phyloP scores from a whole-genome alignment of 2,888 invertebrate genomes.

The Cheiracanthium punctorium region DNA sequence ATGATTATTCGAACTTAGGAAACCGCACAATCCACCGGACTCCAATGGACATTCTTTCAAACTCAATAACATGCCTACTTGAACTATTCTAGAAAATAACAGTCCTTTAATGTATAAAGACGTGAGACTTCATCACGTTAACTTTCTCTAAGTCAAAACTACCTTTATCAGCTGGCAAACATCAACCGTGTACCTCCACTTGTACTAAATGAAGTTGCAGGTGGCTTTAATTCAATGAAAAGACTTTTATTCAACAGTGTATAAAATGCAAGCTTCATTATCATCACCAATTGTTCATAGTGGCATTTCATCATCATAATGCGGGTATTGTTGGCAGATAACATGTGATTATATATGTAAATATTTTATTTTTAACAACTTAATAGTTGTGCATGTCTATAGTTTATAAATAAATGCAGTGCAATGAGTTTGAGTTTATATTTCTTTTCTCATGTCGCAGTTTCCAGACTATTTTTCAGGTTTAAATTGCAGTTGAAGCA shows the following conservation, averaged over 20 bases:
- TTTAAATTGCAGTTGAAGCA: too few species aligned
- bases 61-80: too few species aligned
- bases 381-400: conserved; percentile 23
- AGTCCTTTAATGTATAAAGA: too few species aligned
- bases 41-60: too few species aligned
- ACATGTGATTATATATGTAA: conserved; percentile 29
- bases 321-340: not conserved
- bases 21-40: too few species aligned
- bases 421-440: not conserved
- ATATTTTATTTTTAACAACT: conserved; percentile 29
- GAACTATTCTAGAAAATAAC: too few species aligned
- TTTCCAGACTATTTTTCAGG: too few species aligned
- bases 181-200: too few species aligned
- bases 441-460: not conserved
- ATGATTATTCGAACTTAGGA: not conserved
- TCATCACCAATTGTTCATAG: not conserved
- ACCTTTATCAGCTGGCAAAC: too few species aligned
- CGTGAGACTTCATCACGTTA: too few species aligned
- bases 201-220: too few species aligned
- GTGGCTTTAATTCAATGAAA: not conserved
- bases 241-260: not conserved
- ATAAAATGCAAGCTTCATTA: not conserved
- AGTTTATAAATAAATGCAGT: not conserved
- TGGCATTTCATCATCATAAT: not conserved
- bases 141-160: too few species aligned